Evolutionary conservation across 2,113 vertebrate species (phyloP).

Genomic region (Syngnathus typhle): DNA sequence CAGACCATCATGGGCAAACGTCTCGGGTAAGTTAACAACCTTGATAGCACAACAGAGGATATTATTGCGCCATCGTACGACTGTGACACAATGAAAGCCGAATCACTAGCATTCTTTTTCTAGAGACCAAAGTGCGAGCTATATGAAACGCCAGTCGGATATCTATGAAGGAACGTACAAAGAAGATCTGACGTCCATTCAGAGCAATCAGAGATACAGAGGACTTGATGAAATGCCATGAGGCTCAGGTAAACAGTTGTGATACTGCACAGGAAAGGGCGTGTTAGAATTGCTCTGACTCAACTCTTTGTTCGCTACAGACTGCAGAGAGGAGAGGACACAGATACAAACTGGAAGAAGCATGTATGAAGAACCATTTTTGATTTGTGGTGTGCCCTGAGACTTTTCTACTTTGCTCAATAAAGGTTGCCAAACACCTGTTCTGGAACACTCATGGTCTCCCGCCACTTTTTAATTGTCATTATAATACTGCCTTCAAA

Average conservation of each 20-base stretch:
- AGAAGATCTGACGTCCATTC: constrained; percentile 65
- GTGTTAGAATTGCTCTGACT: neutral
- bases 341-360: neutral
- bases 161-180: constrained; percentile 66
- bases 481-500: no score
- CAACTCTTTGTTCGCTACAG: constrained; percentile 30
- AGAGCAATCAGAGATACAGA: constrained; percentile 57
- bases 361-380: neutral
- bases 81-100: neutral
- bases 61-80: neutral
- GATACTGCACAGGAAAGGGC: neutral
- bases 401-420: no score
- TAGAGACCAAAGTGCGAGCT: constrained; percentile 54
- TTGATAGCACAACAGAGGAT: neutral
- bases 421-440: no score
- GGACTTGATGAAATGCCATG: constrained; percentile 27
- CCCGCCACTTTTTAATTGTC: no score
- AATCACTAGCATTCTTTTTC: neutral
- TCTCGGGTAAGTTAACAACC: constrained; percentile 69
- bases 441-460: no score
- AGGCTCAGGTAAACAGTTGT: constrained; percentile 38
- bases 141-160: constrained; percentile 62
- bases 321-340: constrained; percentile 36
- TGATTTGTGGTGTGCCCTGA: no score
- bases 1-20: constrained; percentile 87